Base-by-base conservation (phyloP, 37 sponge, comb jelly and placozoan species). In the Haliclona indistincta region DNA sequence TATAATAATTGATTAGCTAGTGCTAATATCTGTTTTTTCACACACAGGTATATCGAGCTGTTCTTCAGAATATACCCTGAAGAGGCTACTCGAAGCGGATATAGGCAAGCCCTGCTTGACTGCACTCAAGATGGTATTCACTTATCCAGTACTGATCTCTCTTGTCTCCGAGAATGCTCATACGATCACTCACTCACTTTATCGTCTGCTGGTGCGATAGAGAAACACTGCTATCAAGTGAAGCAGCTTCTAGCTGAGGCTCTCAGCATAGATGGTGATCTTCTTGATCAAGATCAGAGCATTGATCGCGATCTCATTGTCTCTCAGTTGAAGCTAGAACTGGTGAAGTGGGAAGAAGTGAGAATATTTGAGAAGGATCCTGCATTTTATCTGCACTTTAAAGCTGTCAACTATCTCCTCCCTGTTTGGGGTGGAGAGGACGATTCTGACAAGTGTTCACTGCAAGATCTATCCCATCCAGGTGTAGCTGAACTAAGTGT, bases 31-130 rank as follows among this genome's bases (percentile, higher is more conserved):
- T 17, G 1, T 32, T 51, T 56, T 38, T 41, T 54, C 26, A n/a
- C 5, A 29, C 8, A 38, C n/a, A 85, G 86, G 49, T 85, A 54
- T 44, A 28, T 85, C n/a, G 64, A 79, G 4, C 68, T 85, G 26
- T 68, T 68, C 26, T 85, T 85, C 62, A 43, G 37, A 56, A 80
- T 68, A 4, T 51, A 78, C 34, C 86, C 86, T 35, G 64, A 35
- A 17, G 86, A 85, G 15, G 86, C 79, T 20, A 85, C 86, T 65
- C 56, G 74, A 4, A 79, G 67, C 22, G 86, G 86, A 15, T 85
- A 85, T 47, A 19, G 79, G 3, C 47, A 28, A 43, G 38, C 74
- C 7, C 20, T 33, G 13, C 52, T 68, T 32, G 52, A 43, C 0
- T 37, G 43, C 23, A 28, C 52, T 49, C 2, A 1, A 29, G 29